Conservation (phyloP, 2,797 vertebrate species). For the Amphiprion clarkii region DNA sequence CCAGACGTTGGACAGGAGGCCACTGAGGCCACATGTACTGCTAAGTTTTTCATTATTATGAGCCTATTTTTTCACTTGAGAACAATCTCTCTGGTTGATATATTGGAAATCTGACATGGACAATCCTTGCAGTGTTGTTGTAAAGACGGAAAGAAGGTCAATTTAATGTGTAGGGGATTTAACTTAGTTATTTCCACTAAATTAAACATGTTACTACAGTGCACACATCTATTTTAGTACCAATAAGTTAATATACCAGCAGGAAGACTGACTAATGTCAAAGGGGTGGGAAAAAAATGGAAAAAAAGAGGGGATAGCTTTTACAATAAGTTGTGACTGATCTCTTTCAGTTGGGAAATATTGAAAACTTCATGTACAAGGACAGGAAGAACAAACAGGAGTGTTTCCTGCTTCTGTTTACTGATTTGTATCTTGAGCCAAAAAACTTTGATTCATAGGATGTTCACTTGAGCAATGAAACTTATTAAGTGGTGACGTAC, state of each 20-base stretch:
- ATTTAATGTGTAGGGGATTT: constrained; percentile 19
- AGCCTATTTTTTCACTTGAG: constrained; percentile 42
- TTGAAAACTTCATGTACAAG: constrained; percentile 45
- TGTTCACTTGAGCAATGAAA: constrained; percentile 28
- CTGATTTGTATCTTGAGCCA: constrained; percentile 22
- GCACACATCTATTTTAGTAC: constrained; percentile 16
- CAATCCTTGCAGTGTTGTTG: constrained; percentile 28
- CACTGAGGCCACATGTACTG: constrained; percentile 8
- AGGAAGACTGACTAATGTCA: constrained; percentile 17
- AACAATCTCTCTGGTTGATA: constrained; percentile 20
- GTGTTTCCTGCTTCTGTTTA: constrained; percentile 63
- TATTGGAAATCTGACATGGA: constrained; percentile 8
- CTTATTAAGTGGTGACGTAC: constrained; percentile 9
- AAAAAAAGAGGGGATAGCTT: constrained; percentile 11
- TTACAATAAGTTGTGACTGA: constrained; percentile 49
- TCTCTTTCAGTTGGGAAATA: constrained; percentile 51
- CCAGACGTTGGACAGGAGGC: constrained; percentile 1
- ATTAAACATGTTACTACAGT: background rate
- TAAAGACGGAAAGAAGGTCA: background rate
- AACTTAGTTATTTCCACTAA: background rate
- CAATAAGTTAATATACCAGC: constrained; percentile 16
- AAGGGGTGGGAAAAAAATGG: constrained; percentile 42
- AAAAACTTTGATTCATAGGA: constrained; percentile 50
- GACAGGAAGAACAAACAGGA: constrained; percentile 53
- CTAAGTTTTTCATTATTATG: constrained; percentile 42